A percentile compares a stretch with the other conserved stretches of the same genome.
These are phyloP conservation scores for Synanceia verrucosa DNA, from an alignment of 2,797 vertebrate species.

Conservation along the genomic window DNA sequence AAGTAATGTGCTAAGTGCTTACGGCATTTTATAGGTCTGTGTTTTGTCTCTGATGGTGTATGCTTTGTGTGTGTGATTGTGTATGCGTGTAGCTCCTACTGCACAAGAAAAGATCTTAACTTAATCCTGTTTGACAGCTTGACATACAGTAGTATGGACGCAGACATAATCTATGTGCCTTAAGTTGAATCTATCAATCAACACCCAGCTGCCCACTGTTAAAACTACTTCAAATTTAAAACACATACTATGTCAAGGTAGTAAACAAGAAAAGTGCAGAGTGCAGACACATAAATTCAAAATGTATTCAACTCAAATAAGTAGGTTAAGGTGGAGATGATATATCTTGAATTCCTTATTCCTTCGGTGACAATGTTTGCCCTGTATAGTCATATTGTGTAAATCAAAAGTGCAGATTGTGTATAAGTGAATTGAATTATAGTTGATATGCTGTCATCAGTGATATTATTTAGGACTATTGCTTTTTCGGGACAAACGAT, in stretches of 20 bases:
- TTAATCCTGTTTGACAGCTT: slow-evolving; percentile 42
- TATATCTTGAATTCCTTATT: not conserved
- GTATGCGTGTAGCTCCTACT: not conserved
- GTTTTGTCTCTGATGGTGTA: slow-evolving; percentile 9
- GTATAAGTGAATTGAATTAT: too few relatives aligned
- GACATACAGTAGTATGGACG: slow-evolving; percentile 9
- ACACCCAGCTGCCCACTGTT: slow-evolving; percentile 12
- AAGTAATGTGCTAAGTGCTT: slow-evolving; percentile 37
- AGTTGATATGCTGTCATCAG: too few relatives aligned
- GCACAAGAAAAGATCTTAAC: slow-evolving; percentile 8
- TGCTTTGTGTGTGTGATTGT: slow-evolving; percentile 5
- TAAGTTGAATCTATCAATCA: slow-evolving; percentile 4
- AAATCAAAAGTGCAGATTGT: too few relatives aligned
- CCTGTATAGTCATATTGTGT: too few relatives aligned
- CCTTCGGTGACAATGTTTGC: too few relatives aligned
- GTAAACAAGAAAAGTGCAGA: not conserved
- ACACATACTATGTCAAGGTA: slow-evolving; percentile 1
- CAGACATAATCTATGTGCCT: slow-evolving; percentile 15
- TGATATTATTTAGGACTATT: too few relatives aligned
- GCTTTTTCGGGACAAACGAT: too few relatives aligned
- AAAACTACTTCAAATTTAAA: not conserved
- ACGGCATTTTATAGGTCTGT: slow-evolving; percentile 1
- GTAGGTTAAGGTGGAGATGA: not conserved
- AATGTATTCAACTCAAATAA: not conserved
- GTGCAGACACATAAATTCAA: not conserved